Base-by-base conservation (phyloP, 1,140 invertebrate species). In the Mizuhopecten yessoensis region DNA sequence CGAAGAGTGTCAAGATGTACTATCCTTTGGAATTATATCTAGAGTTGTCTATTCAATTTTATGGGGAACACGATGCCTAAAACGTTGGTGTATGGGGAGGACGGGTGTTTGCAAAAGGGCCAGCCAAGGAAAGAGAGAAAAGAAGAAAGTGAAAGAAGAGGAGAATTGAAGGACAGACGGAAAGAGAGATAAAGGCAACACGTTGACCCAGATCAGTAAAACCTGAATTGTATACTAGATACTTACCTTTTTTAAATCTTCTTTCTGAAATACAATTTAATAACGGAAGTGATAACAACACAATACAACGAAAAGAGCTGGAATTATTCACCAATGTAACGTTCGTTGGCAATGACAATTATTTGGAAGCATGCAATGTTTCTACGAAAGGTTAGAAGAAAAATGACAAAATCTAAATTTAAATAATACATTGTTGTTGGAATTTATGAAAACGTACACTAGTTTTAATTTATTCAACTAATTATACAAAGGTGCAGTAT, bases 211-310 rank as follows among this genome's bases (percentile, higher is more conserved):
- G 7, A 75, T 3, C 11, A 29, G n/a, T 5, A 75, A 75, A 75
- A 75, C 17, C 5, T 9, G 0, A 29, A 29, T n/a, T n/a, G n/a
- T 29, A 75, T 29, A 75, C 57, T 13, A 75, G n/a, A 75, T 29
- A 29, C 57, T n/a, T 75, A 75, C 57, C 57, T 75, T 75, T 75
- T n/a, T 75, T 75, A 75, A 17, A 75, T 75, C n/a, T 75, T 75
- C 57, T 75, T 75, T 75, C 57, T 75, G 57, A 75, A 75, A 75
- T 75, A 75, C 5, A 75, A 75, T 75, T 75, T 29, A n/a, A 75
- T 75, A 75, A 75, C 23, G 57, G 23, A n/a, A 75, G 29, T 75
- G n/a, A 29, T 75, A 75, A 39, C 36, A 39, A 5, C 36, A 13
- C n/a, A 75, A 75, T n/a, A 17, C 17, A 45, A 17, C 5, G 36